Evolutionary conservation across 2,888 invertebrate genomes (phyloP), one percentile per base, ranked within the genome.

Genomic region (Thelaira solivaga): DNA sequence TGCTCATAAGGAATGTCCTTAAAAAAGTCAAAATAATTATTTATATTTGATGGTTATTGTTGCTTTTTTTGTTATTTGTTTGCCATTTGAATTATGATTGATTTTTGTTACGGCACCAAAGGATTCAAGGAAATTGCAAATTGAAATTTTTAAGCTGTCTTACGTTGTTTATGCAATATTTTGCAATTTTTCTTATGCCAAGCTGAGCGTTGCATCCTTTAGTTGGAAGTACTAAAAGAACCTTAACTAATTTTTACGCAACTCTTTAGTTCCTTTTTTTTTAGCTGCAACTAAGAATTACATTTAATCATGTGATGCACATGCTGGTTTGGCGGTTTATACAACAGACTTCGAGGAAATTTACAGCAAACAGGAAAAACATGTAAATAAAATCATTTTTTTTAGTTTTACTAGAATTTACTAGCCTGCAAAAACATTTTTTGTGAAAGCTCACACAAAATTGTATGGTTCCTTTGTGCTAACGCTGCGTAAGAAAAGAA

Each of bases 101-200:
- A 29, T 39, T 43, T 10, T 31, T 53, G 34, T 65, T 69, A 51
- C 59, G 62, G 18, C 49, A 59, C 57, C 39, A 68, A 77, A 77
- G 72, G 77, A 77, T 77, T 77, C 77, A 72, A 7, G 62, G 68
- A 72, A 77, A 55, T 57, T 61, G 39, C 43, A 62, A 68, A 62
- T 55, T 11, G 45, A n/a, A 53, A 72, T 10, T 24, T 11, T n/a
- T 61, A 43, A 16, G 29, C 16, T 65, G 73, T 20, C 76, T 76
- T 80, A 65, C 73, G 80, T 73, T 80, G 73, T 76, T 73, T 80
- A 69, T 80, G 76, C 74, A 75, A 73, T 73, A 49, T 76, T 76
- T 69, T 59, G 73, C 64, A 76, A 73, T 73, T 76, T 80, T 76
- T n/a, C n/a, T 73, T 76, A 73, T 53, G 76, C 39, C 49, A 57